Conservation (phyloP, 2,888 invertebrate species). For the Drosophila algonquin region DNA sequence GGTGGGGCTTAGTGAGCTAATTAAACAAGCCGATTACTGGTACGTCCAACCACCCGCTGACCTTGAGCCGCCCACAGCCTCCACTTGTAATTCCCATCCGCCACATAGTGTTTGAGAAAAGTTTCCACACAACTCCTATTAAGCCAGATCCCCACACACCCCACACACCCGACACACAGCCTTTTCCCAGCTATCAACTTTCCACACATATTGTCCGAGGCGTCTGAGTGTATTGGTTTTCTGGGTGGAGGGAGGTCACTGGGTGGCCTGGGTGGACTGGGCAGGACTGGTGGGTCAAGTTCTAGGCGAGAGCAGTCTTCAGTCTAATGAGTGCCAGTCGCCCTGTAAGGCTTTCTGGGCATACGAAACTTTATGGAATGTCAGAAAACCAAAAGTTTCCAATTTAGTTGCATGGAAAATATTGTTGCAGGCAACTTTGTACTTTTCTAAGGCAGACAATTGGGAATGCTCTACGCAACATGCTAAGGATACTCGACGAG, state of each 20-base stretch:
- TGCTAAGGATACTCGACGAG: not conserved
- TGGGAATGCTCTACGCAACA: not conserved
- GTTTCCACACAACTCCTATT: slow-evolving; percentile 42
- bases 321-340: slow-evolving; percentile 58
- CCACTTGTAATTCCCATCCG: not conserved
- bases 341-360: slow-evolving; percentile 31
- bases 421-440: slow-evolving; percentile 14
- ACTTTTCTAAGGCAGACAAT: not conserved
- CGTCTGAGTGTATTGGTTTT: slow-evolving; percentile 25
- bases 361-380: slow-evolving; percentile 55
- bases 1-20: slow-evolving; percentile 63
- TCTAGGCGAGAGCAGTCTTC: slow-evolving; percentile 3
- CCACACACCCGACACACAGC: not conserved
- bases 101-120: slow-evolving; percentile 15
- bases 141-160: slow-evolving; percentile 33
- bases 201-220: slow-evolving; percentile 44
- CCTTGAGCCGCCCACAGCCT: slow-evolving; percentile 43
- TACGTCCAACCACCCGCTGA: slow-evolving; percentile 39
- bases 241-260: not conserved
- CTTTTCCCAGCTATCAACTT: slow-evolving; percentile 40
- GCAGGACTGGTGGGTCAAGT: slow-evolving; percentile 25
- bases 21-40: slow-evolving; percentile 74
- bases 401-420: slow-evolving; percentile 35
- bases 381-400: slow-evolving; percentile 41
- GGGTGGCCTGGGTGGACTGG: not conserved